Evolutionary conservation across 1,140 invertebrate species (phyloP), one percentile per base, ranked within the genome.

Genomic region (Coenobita brevimanus): DNA sequence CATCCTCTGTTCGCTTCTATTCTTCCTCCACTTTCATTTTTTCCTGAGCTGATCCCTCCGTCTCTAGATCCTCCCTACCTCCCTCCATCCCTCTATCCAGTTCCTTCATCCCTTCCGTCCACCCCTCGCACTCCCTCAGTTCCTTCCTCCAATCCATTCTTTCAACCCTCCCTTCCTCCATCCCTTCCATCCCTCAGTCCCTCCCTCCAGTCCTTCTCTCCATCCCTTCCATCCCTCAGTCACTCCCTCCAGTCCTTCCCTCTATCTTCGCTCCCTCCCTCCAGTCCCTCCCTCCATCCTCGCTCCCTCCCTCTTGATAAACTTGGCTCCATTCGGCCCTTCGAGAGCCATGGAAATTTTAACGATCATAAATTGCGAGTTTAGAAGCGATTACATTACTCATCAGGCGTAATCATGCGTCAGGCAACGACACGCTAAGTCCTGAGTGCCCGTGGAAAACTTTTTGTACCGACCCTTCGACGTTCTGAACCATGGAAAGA

Each of bases 391-490:
- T 57, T 75, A 73, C 82, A 84, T 75, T 84, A 84, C 57, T 84
- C 82, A 84, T 75, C 67, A 41, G 15, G 36, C 30, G 60, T 81
- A 81, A 67, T 81, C 60, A 81, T 62, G 82, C 50, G 82, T 60
- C 69, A 84, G 82, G 60, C 82, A 75, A 33, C 82, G 69, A 75
- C 50, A 84, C 69, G 82, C 82, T 38, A 76, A 17, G 46, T 30
- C 38, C 38, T 0, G 36, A 33, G 13, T 15, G 33, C 30, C 30
- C 8, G 13, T 24, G 69, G 69, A 60, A 84, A 64, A 85, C 71
- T 46, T 78, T 85, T 78, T 85, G 71, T 85, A 85, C 82, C 82
- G 54, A 21, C 30, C 43, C n/a, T n/a, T n/a, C n/a, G n/a, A n/a
- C n/a, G n/a, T n/a, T n/a, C n/a, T n/a, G n/a, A n/a, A n/a, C n/a